Percentiles rank a stretch among this genome's conserved stretches.
Conservation (phyloP, 1,140 invertebrate species). For the Heliconius himera region DNA sequence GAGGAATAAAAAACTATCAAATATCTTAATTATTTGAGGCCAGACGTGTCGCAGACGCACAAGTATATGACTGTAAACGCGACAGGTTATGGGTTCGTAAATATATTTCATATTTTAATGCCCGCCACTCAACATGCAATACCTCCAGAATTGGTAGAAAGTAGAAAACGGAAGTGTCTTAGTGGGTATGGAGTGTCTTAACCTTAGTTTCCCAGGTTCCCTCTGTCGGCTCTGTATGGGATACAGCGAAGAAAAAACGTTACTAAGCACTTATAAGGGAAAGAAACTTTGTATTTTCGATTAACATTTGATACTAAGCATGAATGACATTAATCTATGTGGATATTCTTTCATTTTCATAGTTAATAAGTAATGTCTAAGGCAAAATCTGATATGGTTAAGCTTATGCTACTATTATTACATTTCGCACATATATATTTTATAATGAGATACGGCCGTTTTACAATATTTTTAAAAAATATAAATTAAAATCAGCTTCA, state of each 20-base stretch:
- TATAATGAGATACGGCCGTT: not conserved
- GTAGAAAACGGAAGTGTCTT: not conserved
- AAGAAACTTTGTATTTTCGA: not conserved
- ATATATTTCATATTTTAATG: not conserved
- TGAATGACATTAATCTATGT: conserved; percentile 13
- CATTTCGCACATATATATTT: not conserved
- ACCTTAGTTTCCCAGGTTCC: not conserved
- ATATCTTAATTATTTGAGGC: too few relatives aligned
- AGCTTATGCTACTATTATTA: conserved; percentile 1
- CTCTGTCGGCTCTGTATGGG: too few relatives aligned
- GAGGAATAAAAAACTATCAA: too few relatives aligned
- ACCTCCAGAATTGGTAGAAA: not conserved
- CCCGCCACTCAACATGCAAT: not conserved
- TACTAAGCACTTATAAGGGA: not conserved
- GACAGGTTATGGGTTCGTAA: too few relatives aligned
- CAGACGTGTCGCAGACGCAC: too few relatives aligned
- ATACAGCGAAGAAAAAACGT: not conserved
- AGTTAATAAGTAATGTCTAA: conserved; percentile 10
- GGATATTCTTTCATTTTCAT: not conserved
- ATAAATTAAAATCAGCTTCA: too few relatives aligned
- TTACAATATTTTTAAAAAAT: not conserved
- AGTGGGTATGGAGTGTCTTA: not conserved
- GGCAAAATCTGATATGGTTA: conserved; percentile 5
- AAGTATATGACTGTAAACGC: too few relatives aligned
- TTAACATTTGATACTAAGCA: conserved; percentile 7